Conservation (phyloP, 2,888 invertebrate genomes). For the Rhagonycha lutea region DNA sequence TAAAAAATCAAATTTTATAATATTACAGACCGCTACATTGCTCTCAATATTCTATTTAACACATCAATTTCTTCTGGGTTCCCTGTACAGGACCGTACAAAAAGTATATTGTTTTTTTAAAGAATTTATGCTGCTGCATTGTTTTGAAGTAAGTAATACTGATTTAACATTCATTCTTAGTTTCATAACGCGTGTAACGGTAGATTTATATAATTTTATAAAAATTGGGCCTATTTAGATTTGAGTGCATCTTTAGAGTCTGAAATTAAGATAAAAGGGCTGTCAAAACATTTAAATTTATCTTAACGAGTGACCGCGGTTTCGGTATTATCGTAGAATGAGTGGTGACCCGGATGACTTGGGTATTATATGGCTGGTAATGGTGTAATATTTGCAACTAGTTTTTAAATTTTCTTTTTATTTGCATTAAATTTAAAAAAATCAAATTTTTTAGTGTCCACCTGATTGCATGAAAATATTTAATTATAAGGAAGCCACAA, state of each 20-base stretch:
- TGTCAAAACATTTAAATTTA: too few relatives aligned
- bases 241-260: too few relatives aligned
- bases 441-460: conserved; percentile 42
- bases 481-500: conserved; percentile 43
- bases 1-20: conserved; percentile 37
- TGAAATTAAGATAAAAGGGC: too few relatives aligned
- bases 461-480: conserved; percentile 48
- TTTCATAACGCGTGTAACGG: too few relatives aligned
- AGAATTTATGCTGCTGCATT: conserved; percentile 46
- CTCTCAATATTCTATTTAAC: conserved; percentile 50
- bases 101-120: conserved; percentile 50
- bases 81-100: conserved; percentile 44
- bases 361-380: too few relatives aligned
- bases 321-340: too few relatives aligned
- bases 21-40: conserved; percentile 46
- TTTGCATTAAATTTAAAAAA: conserved; percentile 12
- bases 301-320: too few relatives aligned
- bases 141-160: conserved; percentile 43
- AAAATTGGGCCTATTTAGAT: too few relatives aligned
- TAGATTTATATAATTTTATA: too few relatives aligned
- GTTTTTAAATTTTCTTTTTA: too few relatives aligned
- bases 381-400: too few relatives aligned
- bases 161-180: background rate
- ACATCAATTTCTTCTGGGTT: conserved; percentile 47
- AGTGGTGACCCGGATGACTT: too few relatives aligned